phyloP scores from a whole-genome alignment of 2,888 invertebrate genomes.

The Xanthostigma xanthostigma region DNA sequence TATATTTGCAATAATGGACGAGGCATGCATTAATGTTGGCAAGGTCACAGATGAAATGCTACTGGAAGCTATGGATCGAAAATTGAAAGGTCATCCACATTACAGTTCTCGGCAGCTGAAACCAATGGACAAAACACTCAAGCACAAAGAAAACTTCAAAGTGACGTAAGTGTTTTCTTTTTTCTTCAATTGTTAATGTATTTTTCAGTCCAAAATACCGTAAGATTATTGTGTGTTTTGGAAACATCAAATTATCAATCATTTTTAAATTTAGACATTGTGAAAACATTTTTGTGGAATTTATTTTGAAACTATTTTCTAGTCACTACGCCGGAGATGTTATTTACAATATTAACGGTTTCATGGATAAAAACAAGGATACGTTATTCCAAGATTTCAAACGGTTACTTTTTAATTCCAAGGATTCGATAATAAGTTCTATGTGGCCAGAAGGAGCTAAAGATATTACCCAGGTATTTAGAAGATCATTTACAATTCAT shows the following conservation, averaged over 20 bases:
- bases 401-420: slow-evolving; percentile 73
- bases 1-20: slow-evolving; percentile 83
- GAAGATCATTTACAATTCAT: neutral
- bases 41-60: slow-evolving; percentile 75
- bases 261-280: neutral
- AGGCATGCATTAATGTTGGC: slow-evolving; percentile 91
- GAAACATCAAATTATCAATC: too few relatives aligned
- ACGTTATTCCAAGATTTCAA: slow-evolving; percentile 95
- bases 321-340: slow-evolving; percentile 96
- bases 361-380: slow-evolving; percentile 96
- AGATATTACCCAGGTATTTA: slow-evolving; percentile 62
- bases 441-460: slow-evolving; percentile 98
- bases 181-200: neutral
- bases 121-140: slow-evolving; percentile 65
- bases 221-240: too few relatives aligned
- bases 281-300: neutral
- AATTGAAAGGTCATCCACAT: slow-evolving; percentile 71
- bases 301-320: slow-evolving; percentile 19
- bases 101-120: slow-evolving; percentile 77
- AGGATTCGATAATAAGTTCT: slow-evolving; percentile 54
- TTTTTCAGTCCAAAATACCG: neutral
- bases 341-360: slow-evolving; percentile 75
- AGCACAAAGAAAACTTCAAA: slow-evolving; percentile 65
- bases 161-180: slow-evolving; percentile 43
- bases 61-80: slow-evolving; percentile 85